Base-by-base conservation (phyloP, 2,113 vertebrate genomes). In the Anas platyrhynchos region DNA sequence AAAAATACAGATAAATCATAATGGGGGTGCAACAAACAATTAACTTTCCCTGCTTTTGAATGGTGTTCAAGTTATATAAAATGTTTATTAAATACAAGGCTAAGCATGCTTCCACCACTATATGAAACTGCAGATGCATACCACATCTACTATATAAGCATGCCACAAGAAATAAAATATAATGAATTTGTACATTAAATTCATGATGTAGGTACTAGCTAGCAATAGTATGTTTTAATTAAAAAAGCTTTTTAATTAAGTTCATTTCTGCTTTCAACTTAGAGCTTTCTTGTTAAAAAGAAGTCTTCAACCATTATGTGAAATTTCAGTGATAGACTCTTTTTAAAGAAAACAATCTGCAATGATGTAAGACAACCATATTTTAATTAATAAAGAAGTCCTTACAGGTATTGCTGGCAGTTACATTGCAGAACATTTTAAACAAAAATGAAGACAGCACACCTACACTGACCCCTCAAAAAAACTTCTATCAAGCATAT, bases 1-100 rank as follows among this genome's bases (percentile, higher is more conserved):
- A 78, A 46, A 85, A 93, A 69, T 88, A 97, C 41, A 96, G 68
- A 95, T 82, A 66, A 95, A 44, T 95, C 89, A 96, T 90, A 92
- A 94, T 65, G n/a, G 97, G 96, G 95, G 97, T 96, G 96, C 97
- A 98, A 98, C 97, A 0, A 98, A 98, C 97, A 94, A 93, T 97
- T 97, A 98, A 98, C 97, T 98, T 98, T 97, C 93, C 88, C 94
- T 96, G 92, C 63, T 97, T 94, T 94, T 86, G 93, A 96, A 94
- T 79, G 80, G 16, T 44, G 86, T 63, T 95, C 71, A 52, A 90
- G 65, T 67, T 55, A 52, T 12, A 67, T 43, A 3, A 83, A 76
- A 11, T 25, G 14, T 66, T 85, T 69, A 77, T 48, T 75, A 56
- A 83, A 80, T 10, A 62, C 15, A 77, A 66, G 14, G 74, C n/a